phyloP scores from a whole-genome alignment of 2,888 invertebrate genomes.

The Agrochola lota region DNA sequence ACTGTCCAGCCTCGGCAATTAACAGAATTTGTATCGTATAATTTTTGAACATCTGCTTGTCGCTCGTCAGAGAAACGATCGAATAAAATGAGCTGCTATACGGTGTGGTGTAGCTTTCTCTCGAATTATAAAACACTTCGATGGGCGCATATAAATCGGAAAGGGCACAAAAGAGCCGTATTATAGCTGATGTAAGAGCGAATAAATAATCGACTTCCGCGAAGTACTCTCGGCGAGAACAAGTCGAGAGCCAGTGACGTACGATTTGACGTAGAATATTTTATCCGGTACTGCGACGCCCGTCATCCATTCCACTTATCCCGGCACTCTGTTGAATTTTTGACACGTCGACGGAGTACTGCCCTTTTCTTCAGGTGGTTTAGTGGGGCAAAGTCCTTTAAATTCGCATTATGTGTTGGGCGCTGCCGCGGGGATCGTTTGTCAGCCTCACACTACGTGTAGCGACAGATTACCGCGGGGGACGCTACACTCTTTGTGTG shows the following conservation, averaged over 20 bases:
- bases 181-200: conserved; percentile 85
- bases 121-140: conserved; percentile 74
- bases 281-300: conserved; percentile 85
- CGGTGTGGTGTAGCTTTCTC: conserved; percentile 57
- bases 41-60: conserved; percentile 15
- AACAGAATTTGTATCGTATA: conserved; percentile 3
- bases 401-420: conserved; percentile 81
- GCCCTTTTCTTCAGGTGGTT: conserved; percentile 87
- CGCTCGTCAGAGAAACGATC: conserved; percentile 52
- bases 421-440: conserved; percentile 70
- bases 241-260: conserved; percentile 88
- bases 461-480: conserved; percentile 68
- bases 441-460: conserved; percentile 71
- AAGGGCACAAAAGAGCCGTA: conserved; percentile 83
- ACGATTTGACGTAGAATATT: conserved; percentile 90
- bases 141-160: conserved; percentile 81
- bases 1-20: not conserved
- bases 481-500: conserved; percentile 52
- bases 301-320: conserved; percentile 90
- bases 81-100: conserved; percentile 68
- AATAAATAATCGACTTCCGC: conserved; percentile 89
- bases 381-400: conserved; percentile 86
- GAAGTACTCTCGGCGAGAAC: conserved; percentile 87
- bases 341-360: conserved; percentile 86
- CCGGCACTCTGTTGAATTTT: conserved; percentile 89